Evolutionary conservation across 2,113 vertebrate species (phyloP), one percentile per base, ranked within the genome.

Genomic region (Dolichallabes microphthalmus): DNA sequence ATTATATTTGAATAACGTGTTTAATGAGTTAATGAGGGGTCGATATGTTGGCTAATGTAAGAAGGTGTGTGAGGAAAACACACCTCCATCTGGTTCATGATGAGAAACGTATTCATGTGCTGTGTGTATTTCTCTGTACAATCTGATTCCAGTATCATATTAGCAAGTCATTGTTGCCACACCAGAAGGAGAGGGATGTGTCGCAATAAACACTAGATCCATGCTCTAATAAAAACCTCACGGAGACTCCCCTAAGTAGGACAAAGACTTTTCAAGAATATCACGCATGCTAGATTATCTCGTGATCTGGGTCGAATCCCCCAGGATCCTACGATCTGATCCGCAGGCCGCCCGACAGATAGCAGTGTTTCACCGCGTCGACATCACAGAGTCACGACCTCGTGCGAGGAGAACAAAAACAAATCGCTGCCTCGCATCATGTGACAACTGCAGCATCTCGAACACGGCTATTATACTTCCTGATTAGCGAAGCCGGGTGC

Each of bases 211-310:
- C 82, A 39, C 20, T 0, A 52, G 63, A 6, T 81, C 69, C 75
- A 76, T 58, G 14, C 69, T 85, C 52, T 15, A 27, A 25, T 63
- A 69, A 81, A 8, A 45, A 53, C 14, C 85, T 50, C 32, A 12
- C 74, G 45, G 58, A 57, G 39, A 77, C 61, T 66, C 76, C 14
- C 14, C 22, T 50, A 91, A 88, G 79, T 88, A 84, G 86, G 88
- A 88, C 89, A 89, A 58, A 82, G 52, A 82, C 39, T 45, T 82
- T 17, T 68, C 61, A 83, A 52, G 30, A 75, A 83, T 66, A 80
- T 63, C 39, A 25, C n/a, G 57, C 50, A 66, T 66, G 68, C 69
- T 20, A 85, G 45, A 61, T 39, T 73, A 83, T 87, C 81, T 80
- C 27, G 64, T 17, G 73, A 87, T 85, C 50, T 75, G 77, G 84